Percentiles rank a stretch among this genome's conserved stretches.
Conservation (phyloP, 2,113 vertebrate genomes). For the Actenoides hombroni region DNA sequence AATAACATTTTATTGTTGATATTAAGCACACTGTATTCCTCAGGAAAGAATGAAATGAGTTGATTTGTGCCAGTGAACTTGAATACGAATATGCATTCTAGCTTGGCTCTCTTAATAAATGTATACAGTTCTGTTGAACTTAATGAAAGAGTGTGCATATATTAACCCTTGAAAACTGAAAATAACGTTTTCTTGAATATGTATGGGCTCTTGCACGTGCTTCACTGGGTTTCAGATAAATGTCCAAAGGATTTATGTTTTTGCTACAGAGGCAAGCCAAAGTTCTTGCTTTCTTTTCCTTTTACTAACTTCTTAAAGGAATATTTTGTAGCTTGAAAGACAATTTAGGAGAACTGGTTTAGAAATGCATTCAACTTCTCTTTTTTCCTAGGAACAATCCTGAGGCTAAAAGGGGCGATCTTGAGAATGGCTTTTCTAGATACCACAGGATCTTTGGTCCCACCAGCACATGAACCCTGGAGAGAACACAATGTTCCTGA, state of each 20-base stretch:
- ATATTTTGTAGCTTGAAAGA: background rate
- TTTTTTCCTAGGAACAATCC: constrained; percentile 83
- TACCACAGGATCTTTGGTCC: constrained; percentile 83
- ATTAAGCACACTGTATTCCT: background rate
- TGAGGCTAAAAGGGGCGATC: constrained; percentile 91
- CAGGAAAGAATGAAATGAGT: background rate
- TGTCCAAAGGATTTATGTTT: background rate
- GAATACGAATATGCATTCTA: background rate
- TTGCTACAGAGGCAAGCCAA: background rate
- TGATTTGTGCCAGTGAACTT: background rate
- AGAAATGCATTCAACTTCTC: background rate
- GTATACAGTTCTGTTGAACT: background rate
- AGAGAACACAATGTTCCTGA: constrained; percentile 86
- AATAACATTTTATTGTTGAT: background rate
- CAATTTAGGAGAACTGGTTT: background rate
- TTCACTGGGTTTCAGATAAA: background rate
- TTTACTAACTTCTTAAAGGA: background rate
- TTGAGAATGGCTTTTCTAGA: constrained; percentile 93
- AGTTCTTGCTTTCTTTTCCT: background rate
- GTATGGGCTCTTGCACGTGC: fast-evolving
- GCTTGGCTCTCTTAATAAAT: background rate
- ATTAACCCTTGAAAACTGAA: background rate
- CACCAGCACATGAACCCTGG: constrained; percentile 88
- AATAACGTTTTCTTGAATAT: background rate
- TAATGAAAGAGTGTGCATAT: background rate